Percentiles rank a stretch among this genome's conserved stretches.
Evolutionary conservation across 2,113 vertebrate genomes (phyloP).

Genomic region (Phalacrocorax pelagicus): DNA sequence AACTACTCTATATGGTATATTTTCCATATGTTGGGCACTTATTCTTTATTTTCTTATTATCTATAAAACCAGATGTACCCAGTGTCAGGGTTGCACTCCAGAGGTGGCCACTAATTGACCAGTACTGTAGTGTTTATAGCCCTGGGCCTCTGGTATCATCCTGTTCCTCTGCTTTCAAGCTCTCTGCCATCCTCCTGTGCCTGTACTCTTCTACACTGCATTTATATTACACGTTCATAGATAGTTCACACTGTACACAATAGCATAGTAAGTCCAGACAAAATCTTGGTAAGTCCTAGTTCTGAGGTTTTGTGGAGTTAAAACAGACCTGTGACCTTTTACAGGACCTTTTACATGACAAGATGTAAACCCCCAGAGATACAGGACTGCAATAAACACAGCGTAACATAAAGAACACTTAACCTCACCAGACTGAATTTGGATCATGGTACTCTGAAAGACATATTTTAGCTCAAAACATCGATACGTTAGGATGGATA

Average conservation of each 20-base stretch:
- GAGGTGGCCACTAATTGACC: not conserved
- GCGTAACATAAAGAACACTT: not conserved
- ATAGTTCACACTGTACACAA: not conserved
- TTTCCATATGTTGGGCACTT: not conserved
- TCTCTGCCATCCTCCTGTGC: not conserved
- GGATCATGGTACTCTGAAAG: not conserved
- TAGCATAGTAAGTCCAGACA: not conserved
- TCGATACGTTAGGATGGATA: accelerated
- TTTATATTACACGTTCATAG: not conserved
- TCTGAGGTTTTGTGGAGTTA: not conserved
- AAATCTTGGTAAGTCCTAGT: not conserved
- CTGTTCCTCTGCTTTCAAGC: not conserved
- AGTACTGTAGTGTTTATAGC: not conserved
- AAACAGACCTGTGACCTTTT: not conserved
- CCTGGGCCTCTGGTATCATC: not conserved
- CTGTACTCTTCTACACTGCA: not conserved
- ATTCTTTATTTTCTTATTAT: not conserved
- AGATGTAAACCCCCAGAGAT: not conserved
- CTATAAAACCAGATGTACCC: not conserved
- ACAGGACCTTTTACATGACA: not conserved
- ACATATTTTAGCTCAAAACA: not conserved
- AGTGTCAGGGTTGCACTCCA: not conserved
- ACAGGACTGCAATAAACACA: not conserved
- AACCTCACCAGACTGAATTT: not conserved
- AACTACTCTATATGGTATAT: not conserved